Percentiles rank a stretch among this genome's conserved stretches.
Evolutionary conservation across 64 coral and sea anemone genomes (phyloP).

Genomic region (Porites australiensis): DNA sequence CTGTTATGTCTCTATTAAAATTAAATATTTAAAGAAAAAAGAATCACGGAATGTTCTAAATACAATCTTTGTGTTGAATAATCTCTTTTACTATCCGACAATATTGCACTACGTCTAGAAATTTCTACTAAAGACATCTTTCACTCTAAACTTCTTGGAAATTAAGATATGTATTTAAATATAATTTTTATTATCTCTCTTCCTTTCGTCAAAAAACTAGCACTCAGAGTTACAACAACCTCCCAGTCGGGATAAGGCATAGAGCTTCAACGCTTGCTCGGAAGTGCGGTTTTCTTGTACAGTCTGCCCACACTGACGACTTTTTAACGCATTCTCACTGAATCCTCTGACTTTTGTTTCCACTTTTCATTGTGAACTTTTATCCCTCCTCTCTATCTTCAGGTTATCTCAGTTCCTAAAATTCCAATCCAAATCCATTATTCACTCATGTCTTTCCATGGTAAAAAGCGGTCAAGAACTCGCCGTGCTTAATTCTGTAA

Average conservation of each 20-base stretch:
- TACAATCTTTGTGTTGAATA: background rate
- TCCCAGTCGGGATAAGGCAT: background rate
- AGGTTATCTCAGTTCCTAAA: background rate
- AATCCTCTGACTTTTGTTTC: background rate
- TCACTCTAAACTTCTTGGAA: background rate
- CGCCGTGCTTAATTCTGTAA: constrained; percentile 9
- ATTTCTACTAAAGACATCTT: background rate
- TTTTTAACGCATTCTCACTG: background rate
- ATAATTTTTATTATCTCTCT: background rate
- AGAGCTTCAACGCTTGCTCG: background rate
- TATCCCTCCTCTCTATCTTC: background rate
- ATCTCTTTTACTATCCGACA: background rate
- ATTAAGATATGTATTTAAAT: background rate
- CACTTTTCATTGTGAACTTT: background rate
- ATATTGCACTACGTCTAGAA: background rate
- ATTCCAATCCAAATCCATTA: background rate
- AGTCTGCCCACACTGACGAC: no score
- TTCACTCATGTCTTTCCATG: background rate
- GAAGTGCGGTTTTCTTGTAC: background rate
- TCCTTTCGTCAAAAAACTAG: background rate
- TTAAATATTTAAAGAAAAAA: constrained; percentile 41
- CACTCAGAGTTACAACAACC: background rate
- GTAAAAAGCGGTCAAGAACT: background rate
- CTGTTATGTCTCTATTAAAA: background rate
- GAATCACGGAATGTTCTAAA: constrained; percentile 1